Evolutionary conservation across 1,140 invertebrate genomes (phyloP).

Genomic region (Meloidogyne hapla): DNA sequence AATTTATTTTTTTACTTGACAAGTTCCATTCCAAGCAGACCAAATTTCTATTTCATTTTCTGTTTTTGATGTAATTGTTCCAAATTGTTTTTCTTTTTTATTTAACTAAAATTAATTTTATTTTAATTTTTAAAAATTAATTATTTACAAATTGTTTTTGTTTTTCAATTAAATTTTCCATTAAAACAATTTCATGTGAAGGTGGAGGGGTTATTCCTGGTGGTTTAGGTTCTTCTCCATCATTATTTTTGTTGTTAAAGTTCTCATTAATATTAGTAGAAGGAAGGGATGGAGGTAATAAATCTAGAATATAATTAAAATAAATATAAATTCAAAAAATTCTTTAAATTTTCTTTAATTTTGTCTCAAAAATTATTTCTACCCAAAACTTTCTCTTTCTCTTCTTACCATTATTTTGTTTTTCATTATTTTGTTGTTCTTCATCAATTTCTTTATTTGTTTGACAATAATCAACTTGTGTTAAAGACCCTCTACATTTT

Average conservation of each 20-base stretch:
- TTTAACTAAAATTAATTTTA: slow-evolving; percentile 2
- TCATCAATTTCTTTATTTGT: slow-evolving; percentile 36
- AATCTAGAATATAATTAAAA: not conserved
- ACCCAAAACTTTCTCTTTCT: not conserved
- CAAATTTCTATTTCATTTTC: slow-evolving; percentile 45
- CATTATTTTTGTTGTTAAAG: not conserved
- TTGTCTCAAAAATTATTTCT: slow-evolving; percentile 10
- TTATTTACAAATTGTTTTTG: not conserved
- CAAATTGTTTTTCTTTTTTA: not conserved
- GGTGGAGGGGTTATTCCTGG: not conserved
- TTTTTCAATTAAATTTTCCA: not conserved
- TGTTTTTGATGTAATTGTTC: not conserved
- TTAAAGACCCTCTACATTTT: slow-evolving; percentile 54
- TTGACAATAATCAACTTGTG: slow-evolving; percentile 61
- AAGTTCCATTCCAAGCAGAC: slow-evolving; percentile 58
- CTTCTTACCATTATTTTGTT: not conserved
- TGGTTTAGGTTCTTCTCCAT: not conserved
- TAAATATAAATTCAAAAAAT: no score
- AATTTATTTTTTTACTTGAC: slow-evolving; percentile 42
- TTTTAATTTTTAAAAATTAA: not conserved
- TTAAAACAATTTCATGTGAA: not conserved
- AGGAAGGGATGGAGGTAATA: not conserved
- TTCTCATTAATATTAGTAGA: not conserved
- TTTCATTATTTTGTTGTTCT: not conserved
- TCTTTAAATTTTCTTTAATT: no score